Percentiles rank a stretch among this genome's conserved stretches.
Conservation (phyloP, 2,797 vertebrate genomes). For the Sebastes goodei region DNA sequence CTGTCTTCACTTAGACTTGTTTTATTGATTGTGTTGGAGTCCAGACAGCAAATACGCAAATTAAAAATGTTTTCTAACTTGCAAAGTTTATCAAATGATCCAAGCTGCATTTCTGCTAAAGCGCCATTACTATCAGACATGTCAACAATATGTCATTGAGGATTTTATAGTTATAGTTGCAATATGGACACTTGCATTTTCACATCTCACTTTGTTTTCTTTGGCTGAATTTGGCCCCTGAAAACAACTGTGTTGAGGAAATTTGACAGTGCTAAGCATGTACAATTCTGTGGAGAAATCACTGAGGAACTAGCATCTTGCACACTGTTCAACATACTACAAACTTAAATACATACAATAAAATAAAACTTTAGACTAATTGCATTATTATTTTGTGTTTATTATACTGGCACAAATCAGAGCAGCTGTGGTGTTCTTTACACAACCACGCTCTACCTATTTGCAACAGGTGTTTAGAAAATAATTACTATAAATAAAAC, state of each 20-base stretch:
- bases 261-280: not conserved
- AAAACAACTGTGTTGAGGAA: not conserved
- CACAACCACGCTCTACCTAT: not conserved
- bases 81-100: not conserved
- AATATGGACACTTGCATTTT: not conserved
- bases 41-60: slow-evolving; percentile 6
- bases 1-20: slow-evolving; percentile 27
- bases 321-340: not conserved
- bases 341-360: not conserved
- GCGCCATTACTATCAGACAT: not conserved
- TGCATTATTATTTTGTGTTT: not conserved
- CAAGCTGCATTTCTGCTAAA: not conserved
- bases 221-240: not conserved
- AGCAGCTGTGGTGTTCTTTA: slow-evolving; percentile 6
- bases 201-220: not conserved
- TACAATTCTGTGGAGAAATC: not conserved
- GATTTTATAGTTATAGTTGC: not conserved
- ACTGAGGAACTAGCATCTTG: not conserved
- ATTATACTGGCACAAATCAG: not conserved
- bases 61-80: slow-evolving; percentile 2
- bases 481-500: not conserved
- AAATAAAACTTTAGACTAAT: not conserved
- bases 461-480: slow-evolving; percentile 6
- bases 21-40: slow-evolving; percentile 19
- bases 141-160: not conserved